These are phyloP conservation scores for Ferdinandea cuprea DNA, from an alignment of 2,888 invertebrate genomes.

Conservation along the genomic window DNA sequence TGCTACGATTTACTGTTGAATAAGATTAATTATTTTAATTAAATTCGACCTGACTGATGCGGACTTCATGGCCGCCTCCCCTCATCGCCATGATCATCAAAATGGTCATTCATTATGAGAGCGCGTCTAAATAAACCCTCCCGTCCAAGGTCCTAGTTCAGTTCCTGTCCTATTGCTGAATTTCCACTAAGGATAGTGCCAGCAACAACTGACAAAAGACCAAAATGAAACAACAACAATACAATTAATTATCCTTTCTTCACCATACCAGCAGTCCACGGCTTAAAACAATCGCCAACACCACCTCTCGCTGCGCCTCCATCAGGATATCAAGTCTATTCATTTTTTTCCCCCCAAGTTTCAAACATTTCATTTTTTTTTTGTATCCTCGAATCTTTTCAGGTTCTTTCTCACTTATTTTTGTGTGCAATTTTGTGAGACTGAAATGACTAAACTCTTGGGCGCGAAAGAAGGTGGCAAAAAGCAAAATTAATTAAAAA, in stretches of 20 bases:
- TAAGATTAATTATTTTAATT: constrained; percentile 74
- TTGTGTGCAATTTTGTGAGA: constrained; percentile 17
- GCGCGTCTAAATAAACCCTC: constrained; percentile 14
- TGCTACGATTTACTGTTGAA: constrained; percentile 46
- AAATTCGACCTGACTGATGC: constrained; percentile 66
- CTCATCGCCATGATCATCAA: constrained; percentile 39
- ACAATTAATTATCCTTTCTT: constrained; percentile 70
- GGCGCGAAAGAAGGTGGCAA: constrained; percentile 59
- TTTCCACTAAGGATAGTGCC: not conserved
- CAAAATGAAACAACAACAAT: constrained; percentile 51
- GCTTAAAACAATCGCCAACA: constrained; percentile 55
- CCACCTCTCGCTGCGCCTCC: not conserved
- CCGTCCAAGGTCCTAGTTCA: constrained; percentile 5
- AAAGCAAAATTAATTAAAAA: constrained; percentile 72
- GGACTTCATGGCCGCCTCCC: constrained; percentile 16
- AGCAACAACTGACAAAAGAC: not conserved
- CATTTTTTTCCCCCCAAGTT: not conserved
- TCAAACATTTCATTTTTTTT: not conserved
- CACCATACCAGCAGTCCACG: constrained; percentile 37
- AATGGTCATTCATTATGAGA: constrained; percentile 53
- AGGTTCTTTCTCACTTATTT: constrained; percentile 15
- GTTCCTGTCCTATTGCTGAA: constrained; percentile 33
- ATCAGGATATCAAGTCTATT: constrained; percentile 47
- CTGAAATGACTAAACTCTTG: constrained; percentile 21
- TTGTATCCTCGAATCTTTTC: constrained; percentile 6